These are phyloP conservation scores for Scaeva pyrastri DNA, from an alignment of 2,888 invertebrate genomes.

Conservation along the genomic window DNA sequence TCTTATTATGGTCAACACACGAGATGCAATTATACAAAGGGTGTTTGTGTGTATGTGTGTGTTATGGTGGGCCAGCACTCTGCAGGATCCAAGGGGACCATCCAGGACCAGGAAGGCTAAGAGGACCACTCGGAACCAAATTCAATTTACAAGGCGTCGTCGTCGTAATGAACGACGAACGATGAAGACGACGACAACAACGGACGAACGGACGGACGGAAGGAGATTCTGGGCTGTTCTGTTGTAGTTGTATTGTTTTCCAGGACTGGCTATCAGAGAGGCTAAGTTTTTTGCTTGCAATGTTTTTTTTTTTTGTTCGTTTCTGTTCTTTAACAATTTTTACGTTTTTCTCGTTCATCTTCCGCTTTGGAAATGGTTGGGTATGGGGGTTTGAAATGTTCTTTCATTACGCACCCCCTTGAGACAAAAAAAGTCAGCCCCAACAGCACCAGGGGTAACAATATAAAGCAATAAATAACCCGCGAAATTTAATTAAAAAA, in stretches of 20 bases:
- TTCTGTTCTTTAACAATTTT: slow-evolving; percentile 30
- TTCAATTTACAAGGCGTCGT: slow-evolving; percentile 57
- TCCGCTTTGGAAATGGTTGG: slow-evolving; percentile 16
- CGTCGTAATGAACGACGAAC: not conserved
- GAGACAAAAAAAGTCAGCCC: slow-evolving; percentile 34
- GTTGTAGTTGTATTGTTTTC: slow-evolving; percentile 66
- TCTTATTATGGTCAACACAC: slow-evolving; percentile 53
- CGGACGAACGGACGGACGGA: slow-evolving; percentile 45
- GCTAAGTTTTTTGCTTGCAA: slow-evolving; percentile 30
- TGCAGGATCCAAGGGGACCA: slow-evolving; percentile 21
- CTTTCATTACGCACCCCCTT: slow-evolving; percentile 74
- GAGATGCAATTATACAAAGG: slow-evolving; percentile 57
- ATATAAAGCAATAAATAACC: slow-evolving; percentile 78
- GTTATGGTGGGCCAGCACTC: not conserved
- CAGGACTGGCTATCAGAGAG: slow-evolving; percentile 52
- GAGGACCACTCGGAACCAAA: slow-evolving; percentile 59
- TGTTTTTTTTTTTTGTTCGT: slow-evolving; percentile 28
- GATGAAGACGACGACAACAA: not conserved
- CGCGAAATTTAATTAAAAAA: slow-evolving; percentile 79
- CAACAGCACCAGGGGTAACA: slow-evolving; percentile 63
- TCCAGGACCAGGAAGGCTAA: not conserved
- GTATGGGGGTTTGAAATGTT: slow-evolving; percentile 39
- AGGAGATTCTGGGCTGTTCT: slow-evolving; percentile 18
- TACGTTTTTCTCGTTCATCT: slow-evolving; percentile 45
- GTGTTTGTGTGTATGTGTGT: not conserved